Evolutionary conservation across 2,113 vertebrate genomes (phyloP).

Genomic region (Danio rerio): GRCz12tu NC_133194.1:10973501-10974000

Average conservation of each 20-base stretch:
- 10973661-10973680: slow-evolving; percentile 5
- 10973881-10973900: slow-evolving; percentile 51
- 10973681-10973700: slow-evolving; percentile 2
- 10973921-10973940: slow-evolving; percentile 49
- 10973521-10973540: no score
- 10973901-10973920: slow-evolving; percentile 35
- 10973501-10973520: neutral
- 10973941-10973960: slow-evolving; percentile 54
- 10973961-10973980: slow-evolving; percentile 52
- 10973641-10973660: neutral
- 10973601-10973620: slow-evolving; percentile 9
- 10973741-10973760: neutral
- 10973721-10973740: neutral
- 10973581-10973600: neutral
- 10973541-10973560: no score
- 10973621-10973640: slow-evolving; percentile 13
- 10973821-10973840: slow-evolving; percentile 20
- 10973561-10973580: no score
- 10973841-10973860: slow-evolving; percentile 40
- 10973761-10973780: neutral
- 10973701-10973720: slow-evolving; percentile 9
- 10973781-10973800: slow-evolving; percentile 15
- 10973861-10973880: slow-evolving; percentile 37
- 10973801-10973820: neutral
- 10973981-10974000: slow-evolving; percentile 35